Percentiles rank a stretch among this genome's conserved stretches.
These are phyloP conservation scores for Nephrotoma flavescens DNA, from an alignment of 2,888 invertebrate genomes.

Conservation along the genomic window DNA sequence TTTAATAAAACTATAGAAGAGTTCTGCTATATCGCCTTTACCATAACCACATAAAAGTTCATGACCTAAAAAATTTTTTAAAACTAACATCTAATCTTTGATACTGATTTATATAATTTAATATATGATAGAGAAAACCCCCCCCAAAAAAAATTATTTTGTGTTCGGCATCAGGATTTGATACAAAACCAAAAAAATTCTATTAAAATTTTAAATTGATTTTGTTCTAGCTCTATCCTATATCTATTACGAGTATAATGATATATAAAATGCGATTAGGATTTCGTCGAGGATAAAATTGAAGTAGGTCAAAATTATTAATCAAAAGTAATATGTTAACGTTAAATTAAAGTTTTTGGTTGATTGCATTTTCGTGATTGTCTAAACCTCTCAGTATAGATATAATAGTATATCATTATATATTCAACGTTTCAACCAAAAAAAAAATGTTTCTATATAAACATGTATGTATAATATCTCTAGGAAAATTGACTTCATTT, in stretches of 20 bases:
- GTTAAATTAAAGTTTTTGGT: neutral
- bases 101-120: neutral
- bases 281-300: neutral
- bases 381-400: neutral
- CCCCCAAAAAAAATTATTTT: neutral
- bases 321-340: neutral
- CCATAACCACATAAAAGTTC: neutral
- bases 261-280: neutral
- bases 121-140: neutral
- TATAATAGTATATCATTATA: neutral
- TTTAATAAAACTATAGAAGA: neutral
- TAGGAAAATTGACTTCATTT: neutral
- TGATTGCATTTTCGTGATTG: neutral
- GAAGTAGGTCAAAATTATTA: neutral
- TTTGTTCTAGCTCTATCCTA: neutral
- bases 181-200: neutral
- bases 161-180: neutral
- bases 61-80: neutral
- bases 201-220: neutral
- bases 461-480: neutral
- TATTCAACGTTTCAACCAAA: neutral
- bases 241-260: neutral
- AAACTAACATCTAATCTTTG: neutral
- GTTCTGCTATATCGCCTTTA: neutral
- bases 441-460: neutral